Evolutionary conservation across 2,888 invertebrate species (phyloP), one percentile per base, ranked within the genome.

Genomic region (Lycaena phlaeas): DNA sequence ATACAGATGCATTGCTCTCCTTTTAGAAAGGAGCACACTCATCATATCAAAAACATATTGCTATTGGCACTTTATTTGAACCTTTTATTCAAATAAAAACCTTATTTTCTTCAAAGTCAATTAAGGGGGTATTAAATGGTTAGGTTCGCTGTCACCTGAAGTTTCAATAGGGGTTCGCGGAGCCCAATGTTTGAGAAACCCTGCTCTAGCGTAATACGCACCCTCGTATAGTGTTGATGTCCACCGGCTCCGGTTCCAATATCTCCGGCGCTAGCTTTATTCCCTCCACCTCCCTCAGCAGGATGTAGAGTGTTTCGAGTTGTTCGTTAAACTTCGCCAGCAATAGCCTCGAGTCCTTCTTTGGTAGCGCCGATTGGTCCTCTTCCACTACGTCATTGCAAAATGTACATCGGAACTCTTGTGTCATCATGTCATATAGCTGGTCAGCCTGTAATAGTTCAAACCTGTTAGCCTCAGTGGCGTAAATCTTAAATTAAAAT

Each of bases 281-380:
- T 51, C 96, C 95, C 73, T 97, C 97, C 2, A 96, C 95, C 74
- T 96, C 94, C 61, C 94, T 88, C 37, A 98, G 75, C 17, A 98
- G 78, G 56, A 94, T 91, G 72, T 94, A 97, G n/a, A 97, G 81
- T 0, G 95, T 94, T 68, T 97, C 95, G 48, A 97, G 82, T 67
- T 97, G 97, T 67, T 97, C 96, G 64, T 97, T 97, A 67, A 96
- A 97, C 68, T 94, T 94, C 3, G 96, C 96, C 61, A 98, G 73
- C 57, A 97, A 78, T 38, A 97, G 84, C 41, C 97, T 87, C 0
- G 97, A 96, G 71, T 98, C 97, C 74, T 95, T 94, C 74, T 95
- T 94, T 1, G 97, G 96, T 54, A 96, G 86, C 9, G 96, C 96
- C 29, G 95, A 95, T 57, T 94, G 92, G 77, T 98, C 97, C 71